A percentile compares a stretch with the other conserved stretches of the same genome.
Conservation (phyloP, 2,888 invertebrate species). For the Heliconius ethilla region DNA sequence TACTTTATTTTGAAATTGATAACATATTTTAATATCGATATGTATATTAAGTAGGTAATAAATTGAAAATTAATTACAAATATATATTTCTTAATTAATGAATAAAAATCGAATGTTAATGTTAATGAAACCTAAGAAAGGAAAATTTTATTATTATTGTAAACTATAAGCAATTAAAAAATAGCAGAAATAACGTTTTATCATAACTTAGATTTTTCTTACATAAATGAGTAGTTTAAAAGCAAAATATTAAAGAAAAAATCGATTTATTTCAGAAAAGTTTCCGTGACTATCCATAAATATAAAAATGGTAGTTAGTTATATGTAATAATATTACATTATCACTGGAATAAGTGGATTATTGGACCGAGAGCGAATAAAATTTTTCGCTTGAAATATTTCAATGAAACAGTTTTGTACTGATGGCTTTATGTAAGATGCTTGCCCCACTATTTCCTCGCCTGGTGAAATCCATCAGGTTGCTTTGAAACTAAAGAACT, state of each 20-base stretch:
- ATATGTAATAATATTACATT: conserved; percentile 54
- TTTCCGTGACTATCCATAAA: conserved; percentile 8
- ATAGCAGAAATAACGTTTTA: neutral
- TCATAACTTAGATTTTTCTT: neutral
- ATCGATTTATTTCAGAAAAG: conserved; percentile 16
- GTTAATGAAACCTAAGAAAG: neutral
- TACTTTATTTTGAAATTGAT: conserved; percentile 18
- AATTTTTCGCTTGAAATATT: conserved; percentile 67
- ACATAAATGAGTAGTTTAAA: neutral
- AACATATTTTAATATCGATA: conserved; percentile 3
- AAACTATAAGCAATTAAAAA: neutral
- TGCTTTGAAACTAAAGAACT: conserved; percentile 29
- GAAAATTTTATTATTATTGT: neutral
- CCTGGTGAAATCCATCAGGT: conserved; percentile 31
- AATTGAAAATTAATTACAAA: neutral
- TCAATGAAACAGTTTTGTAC: conserved; percentile 39
- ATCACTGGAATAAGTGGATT: conserved; percentile 64
- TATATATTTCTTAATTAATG: neutral
- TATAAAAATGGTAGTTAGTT: conserved; percentile 11
- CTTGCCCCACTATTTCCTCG: conserved; percentile 23
- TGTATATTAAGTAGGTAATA: neutral
- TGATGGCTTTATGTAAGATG: conserved; percentile 28
- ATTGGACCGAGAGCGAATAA: conserved; percentile 66
- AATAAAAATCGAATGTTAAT: no score
- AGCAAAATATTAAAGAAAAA: neutral